A percentile compares a stretch with the other conserved stretches of the same genome.
Conservation (phyloP, 2,888 invertebrate genomes). For the Nomada ruficornis region DNA sequence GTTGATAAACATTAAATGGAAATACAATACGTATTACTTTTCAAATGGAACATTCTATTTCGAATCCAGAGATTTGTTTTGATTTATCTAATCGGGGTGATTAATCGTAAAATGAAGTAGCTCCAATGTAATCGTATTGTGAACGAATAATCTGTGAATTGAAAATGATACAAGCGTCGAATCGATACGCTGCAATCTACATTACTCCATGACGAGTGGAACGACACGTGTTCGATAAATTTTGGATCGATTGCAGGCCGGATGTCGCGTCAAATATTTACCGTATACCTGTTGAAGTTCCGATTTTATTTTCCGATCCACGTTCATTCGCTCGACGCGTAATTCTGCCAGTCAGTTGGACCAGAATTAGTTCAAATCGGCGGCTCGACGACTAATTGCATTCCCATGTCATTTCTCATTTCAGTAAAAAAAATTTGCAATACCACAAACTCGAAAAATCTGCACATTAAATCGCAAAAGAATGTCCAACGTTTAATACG, state of each 20-base stretch:
- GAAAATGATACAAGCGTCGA: neutral
- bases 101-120: too few species aligned
- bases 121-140: too few species aligned
- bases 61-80: too few species aligned
- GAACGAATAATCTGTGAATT: neutral
- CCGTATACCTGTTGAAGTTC: conserved; percentile 31
- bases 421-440: too few species aligned
- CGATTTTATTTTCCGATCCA: conserved; percentile 13
- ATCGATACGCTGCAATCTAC: neutral
- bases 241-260: conserved; percentile 1
- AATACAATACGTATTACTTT: too few species aligned
- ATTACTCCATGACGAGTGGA: neutral
- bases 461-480: too few species aligned
- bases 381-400: neutral
- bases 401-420: neutral
- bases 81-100: too few species aligned
- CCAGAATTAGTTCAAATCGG: neutral
- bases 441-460: too few species aligned
- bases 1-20: too few species aligned
- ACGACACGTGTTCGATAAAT: conserved; percentile 17
- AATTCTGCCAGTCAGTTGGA: neutral
- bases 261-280: conserved; percentile 24
- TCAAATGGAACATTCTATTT: too few species aligned
- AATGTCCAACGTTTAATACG: too few species aligned
- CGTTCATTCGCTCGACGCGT: conserved; percentile 18